Evolutionary conservation across 2,888 invertebrate species (phyloP), one percentile per base, ranked within the genome.

Genomic region (Perizoma flavofasciatum): DNA sequence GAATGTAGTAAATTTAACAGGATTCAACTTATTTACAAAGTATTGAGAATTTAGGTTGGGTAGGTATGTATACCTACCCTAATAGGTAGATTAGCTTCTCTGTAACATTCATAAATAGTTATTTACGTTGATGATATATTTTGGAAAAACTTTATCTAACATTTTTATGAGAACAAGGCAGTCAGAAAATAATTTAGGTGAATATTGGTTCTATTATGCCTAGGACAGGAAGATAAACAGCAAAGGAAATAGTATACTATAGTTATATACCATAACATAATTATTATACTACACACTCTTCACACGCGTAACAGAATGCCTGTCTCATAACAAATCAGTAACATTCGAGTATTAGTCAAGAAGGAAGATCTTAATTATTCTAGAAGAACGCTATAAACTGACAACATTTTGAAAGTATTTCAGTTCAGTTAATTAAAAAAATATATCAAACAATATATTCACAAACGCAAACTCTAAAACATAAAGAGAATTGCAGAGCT

Each of bases 1-100:
- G 91, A 91, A 90, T 91, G 91, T 90, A 85, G 87, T 88, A 89
- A 87, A 81, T 89, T 89, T 90, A 90, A 91, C 90, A 90, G 88
- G 89, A 84, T 88, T 80, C 79, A 90, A 89, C 88, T 89, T 90
- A 90, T 91, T 87, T 91, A 90, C 89, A 91, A 81, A 83, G 67
- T 58, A 48, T 60, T 46, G 41, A 47, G 59, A 59, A 57, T 58
- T 61, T 55, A 40, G 59, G 49, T 64, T 59, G n/a, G 46, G 52
- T 59, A 55, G 54, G 47, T 63, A 58, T 50, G 51, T 58, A 43
- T 50, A 50, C 60, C 46, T 56, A 41, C 6, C 3, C 46, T 46
- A 54, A 43, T 5, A 10, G 22, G 49, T 45, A 22, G 32, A 10
- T 46, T 44, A 40, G 7, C 33, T 47, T 55, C 22, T 43, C 35